Evolutionary conservation across 2,797 vertebrate species (phyloP).

Genomic region (Poecilia picta): DNA sequence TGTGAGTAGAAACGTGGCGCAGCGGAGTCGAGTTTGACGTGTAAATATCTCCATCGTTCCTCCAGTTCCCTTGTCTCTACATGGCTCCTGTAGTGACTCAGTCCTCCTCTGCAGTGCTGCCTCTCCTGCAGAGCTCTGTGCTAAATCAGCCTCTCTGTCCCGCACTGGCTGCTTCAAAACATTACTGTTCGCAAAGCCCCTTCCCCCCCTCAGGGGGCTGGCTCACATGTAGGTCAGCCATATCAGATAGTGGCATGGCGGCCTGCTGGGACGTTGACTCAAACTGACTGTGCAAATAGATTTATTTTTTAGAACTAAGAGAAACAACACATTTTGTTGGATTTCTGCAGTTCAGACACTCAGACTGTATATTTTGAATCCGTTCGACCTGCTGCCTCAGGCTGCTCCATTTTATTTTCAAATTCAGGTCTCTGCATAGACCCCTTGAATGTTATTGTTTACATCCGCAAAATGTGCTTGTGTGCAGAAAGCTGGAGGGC

Average conservation of each 20-base stretch:
- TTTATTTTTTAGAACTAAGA: slow-evolving; percentile 16
- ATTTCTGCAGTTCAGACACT: slow-evolving; percentile 9
- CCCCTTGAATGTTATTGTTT: too few relatives aligned
- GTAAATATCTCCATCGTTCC: slow-evolving; percentile 23
- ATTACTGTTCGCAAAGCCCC: slow-evolving; percentile 34
- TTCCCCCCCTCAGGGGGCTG: slow-evolving; percentile 48
- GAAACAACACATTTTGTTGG: slow-evolving; percentile 17
- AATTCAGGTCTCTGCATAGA: too few relatives aligned
- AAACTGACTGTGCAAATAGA: slow-evolving; percentile 30
- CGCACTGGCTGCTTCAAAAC: slow-evolving; percentile 37
- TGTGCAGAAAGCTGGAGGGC: too few relatives aligned
- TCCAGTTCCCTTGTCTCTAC: slow-evolving; percentile 23
- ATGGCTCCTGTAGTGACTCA: slow-evolving; percentile 13
- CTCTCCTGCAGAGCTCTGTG: slow-evolving; percentile 56
- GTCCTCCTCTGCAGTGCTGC: slow-evolving; percentile 41
- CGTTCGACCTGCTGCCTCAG: slow-evolving; percentile 8
- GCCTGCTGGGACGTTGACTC: slow-evolving; percentile 48
- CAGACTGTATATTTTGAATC: slow-evolving; percentile 10
- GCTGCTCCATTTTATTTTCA: slow-evolving; percentile 6
- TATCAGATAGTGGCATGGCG: slow-evolving; percentile 55
- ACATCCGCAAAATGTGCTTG: too few relatives aligned
- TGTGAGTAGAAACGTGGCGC: slow-evolving; percentile 35
- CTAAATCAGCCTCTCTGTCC: slow-evolving; percentile 52
- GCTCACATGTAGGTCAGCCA: slow-evolving; percentile 72
- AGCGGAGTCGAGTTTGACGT: slow-evolving; percentile 16